Base-by-base conservation (phyloP, 1,140 invertebrate species). In the Luehdorfia chinensis region DNA sequence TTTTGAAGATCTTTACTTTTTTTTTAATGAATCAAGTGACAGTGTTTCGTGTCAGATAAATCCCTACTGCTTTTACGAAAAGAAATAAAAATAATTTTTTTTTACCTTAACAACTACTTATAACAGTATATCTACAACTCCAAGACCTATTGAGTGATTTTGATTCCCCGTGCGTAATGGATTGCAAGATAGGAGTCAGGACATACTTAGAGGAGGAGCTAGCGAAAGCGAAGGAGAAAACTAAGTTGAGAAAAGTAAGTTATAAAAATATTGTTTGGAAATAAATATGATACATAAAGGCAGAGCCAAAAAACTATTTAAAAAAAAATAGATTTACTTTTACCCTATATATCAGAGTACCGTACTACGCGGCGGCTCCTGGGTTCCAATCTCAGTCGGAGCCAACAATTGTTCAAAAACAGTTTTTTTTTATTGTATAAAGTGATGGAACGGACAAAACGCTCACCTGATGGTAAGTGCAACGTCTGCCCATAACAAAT, bases 181-280 rank as follows among this genome's bases (percentile, higher is more conserved):
- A 99, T 81, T 97, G 97, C 80, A 99, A 99, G 86, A 93, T 99
- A 57, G 97, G 97, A 15, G 94, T 97, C 1, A 89, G 97, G 54
- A 98, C 97, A 0, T 99, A 98, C 80, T 87, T 98, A 36, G 97
- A 98, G 87, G 96, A 97, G 57, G 97, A 99, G 83, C 84, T 98
- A 11, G 93, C 94, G 1, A 98, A 97, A 87, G 96, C 96, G 1
- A 95, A 96, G 84, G 95, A 97, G 79, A 97, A 97, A 77, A 96
- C 96, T 6, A 97, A 97, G 84, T 87, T 98, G 54, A 90, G 95
- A 87, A 95, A 95, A 88, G 92, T 93, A 73, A 76, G 86, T 78
- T 21, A 3, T n/a, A n/a, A n/a, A n/a, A n/a, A n/a, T n/a, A n/a
- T n/a, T n/a, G n/a, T n/a, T n/a, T n/a, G n/a, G n/a, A n/a, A n/a